Evolutionary conservation across 2,888 invertebrate species (phyloP), one percentile per base, ranked within the genome.

Genomic region (Helleia helle): DNA sequence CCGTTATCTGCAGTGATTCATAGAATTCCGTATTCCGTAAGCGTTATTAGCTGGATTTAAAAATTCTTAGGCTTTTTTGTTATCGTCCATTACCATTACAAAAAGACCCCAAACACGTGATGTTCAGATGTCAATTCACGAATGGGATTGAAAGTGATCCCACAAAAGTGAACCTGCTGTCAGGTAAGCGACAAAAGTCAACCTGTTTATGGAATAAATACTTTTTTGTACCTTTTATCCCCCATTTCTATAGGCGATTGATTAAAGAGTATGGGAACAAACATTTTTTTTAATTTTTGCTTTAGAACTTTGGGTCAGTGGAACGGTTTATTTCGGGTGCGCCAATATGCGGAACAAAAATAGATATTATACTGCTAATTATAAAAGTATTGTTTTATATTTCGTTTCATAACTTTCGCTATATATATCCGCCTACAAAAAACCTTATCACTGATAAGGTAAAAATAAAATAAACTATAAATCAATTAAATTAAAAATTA

Each of bases 111-210:
- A 34, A 31, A 18, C 34, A 34, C 22, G 30, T 15, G 30, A 34
- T 11, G 11, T 17, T 17, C 34, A 34, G 18, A 18, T 34, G 34
- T 34, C 34, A 34, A 34, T 12, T 11, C 17, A 22, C 12, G 22
- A 34, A 34, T 7, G 34, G 34, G 22, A 22, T 34, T 56, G 57
- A 60, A 48, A 56, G 57, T 54, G 58, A 52, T 58, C 62, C 61
- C 54, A 71, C 58, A 68, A 68, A 65, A 59, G 56, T 46, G 49
- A 62, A 67, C 63, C 61, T 65, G 65, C 61, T 65, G 65, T 40
- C 24, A 51, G 31, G 36, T 47, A 59, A 52, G 54, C 61, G 55
- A 51, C 39, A 50, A 47, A 49, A 24, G 36, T 24, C 24, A 41
- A 34, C 34, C 22, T 34, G 34, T 2, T 17, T 22, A 11, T 11